Evolutionary conservation across 2,888 invertebrate species (phyloP), one percentile per base, ranked within the genome.

Genomic region (Hoplodrina ambigua): DNA sequence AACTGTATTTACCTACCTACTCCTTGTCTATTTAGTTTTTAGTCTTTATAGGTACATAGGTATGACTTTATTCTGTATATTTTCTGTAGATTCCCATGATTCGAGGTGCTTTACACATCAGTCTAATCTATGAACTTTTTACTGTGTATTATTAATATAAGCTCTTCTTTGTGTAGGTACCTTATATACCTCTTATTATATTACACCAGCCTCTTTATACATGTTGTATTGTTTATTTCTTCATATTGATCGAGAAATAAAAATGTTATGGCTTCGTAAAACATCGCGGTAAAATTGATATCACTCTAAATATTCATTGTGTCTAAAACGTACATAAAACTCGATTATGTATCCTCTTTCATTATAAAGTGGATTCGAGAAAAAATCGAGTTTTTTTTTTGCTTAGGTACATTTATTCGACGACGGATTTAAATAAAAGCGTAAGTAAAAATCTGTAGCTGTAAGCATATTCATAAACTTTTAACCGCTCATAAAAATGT

Each of bases 201-300:
- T 78, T 80, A 69, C 67, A 66, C 69, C 78, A 78, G 74, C 74
- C 72, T 75, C 78, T 83, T 79, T 83, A 78, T 83, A 84, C 75
- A 80, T 75, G 69, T 72, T 69, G 44, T 75, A 75, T 2, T 25
- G 25, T 25, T 85, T 87, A 88, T 88, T 85, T 85, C 83, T 83
- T 85, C 76, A 73, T 83, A 72, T 88, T 89, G 88, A 90, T 89
- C 86, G 88, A 77, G 86, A 85, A 87, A 91, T 91, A 92, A 92
- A 91, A 91, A 90, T 87, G 88, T 90, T 91, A 92, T 89, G 88
- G 89, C 89, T 91, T 80, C 88, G 86, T 89, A 88, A 88, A 90
- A 88, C 86, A 88, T 88, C 85, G 88, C 86, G 88, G 89, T 89
- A 87, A 89, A 91, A 90, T 89, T 91, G 86, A 89, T 90, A 89